Conservation (phyloP, 2,797 vertebrate genomes). For the Hemibagrus guttatus region DNA sequence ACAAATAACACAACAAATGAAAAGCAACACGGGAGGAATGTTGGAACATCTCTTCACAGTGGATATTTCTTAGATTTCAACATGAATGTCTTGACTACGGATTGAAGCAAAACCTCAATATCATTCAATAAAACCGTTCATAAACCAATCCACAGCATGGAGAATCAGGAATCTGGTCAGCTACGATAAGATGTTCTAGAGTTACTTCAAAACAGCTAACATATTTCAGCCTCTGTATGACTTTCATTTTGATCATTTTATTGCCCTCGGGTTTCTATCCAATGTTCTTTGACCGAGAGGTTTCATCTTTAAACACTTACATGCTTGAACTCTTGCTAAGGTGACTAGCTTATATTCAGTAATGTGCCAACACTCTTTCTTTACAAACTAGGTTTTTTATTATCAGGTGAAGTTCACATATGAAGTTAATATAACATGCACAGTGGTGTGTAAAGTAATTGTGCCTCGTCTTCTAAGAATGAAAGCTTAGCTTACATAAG, state of each 20-base stretch:
- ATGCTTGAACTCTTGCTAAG: slow-evolving; percentile 24
- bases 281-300: slow-evolving; percentile 28
- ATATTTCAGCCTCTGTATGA: slow-evolving; percentile 44
- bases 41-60: slow-evolving; percentile 20
- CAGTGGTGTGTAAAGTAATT: neutral
- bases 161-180: slow-evolving; percentile 56
- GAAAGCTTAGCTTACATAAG: slow-evolving; percentile 14
- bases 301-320: slow-evolving; percentile 37
- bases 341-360: slow-evolving; percentile 5
- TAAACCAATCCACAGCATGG: slow-evolving; percentile 43
- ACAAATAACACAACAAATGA: slow-evolving; percentile 11
- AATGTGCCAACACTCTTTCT: slow-evolving; percentile 29
- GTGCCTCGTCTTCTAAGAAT: neutral
- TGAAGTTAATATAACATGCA: slow-evolving; percentile 19
- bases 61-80: slow-evolving; percentile 43
- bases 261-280: slow-evolving; percentile 34
- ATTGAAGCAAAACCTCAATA: slow-evolving; percentile 54
- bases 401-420: slow-evolving; percentile 22
- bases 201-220: slow-evolving; percentile 46
- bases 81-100: slow-evolving; percentile 52
- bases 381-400: slow-evolving; percentile 13
- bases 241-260: slow-evolving; percentile 39
- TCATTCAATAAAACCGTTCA: slow-evolving; percentile 38
- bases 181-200: slow-evolving; percentile 41
- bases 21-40: slow-evolving; percentile 30